Percentiles rank a stretch among this genome's conserved stretches.
phyloP scores from a whole-genome alignment of 2,888 invertebrate genomes.

The Sphinx pinastri region DNA sequence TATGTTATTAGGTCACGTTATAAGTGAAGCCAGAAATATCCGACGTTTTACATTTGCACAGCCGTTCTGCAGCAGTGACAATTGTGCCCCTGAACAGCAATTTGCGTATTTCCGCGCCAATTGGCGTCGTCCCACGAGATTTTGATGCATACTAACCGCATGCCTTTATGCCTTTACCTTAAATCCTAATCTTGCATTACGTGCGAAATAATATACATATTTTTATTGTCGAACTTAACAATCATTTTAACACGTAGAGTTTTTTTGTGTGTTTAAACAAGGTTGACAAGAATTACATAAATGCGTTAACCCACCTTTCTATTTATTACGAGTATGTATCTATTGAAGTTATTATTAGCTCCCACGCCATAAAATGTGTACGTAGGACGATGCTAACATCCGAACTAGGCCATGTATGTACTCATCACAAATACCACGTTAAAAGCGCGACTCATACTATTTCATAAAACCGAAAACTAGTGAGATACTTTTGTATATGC shows the following conservation, averaged over 20 bases:
- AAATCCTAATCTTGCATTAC: constrained; percentile 16
- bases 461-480: constrained; percentile 6
- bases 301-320: constrained; percentile 15
- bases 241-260: constrained; percentile 17
- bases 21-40: constrained; percentile 36
- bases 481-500: constrained; percentile 8
- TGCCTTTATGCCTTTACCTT: constrained; percentile 52
- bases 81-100: constrained; percentile 64
- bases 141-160: constrained; percentile 88
- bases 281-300: background rate
- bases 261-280: constrained; percentile 14
- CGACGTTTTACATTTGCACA: constrained; percentile 51
- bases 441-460: constrained; percentile 3
- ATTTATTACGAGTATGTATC: constrained; percentile 4
- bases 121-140: constrained; percentile 63
- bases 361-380: constrained; percentile 13
- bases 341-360: constrained; percentile 23
- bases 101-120: constrained; percentile 72
- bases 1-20: constrained; percentile 17
- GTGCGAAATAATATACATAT: background rate
- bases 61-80: constrained; percentile 48
- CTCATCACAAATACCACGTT: constrained; percentile 17
- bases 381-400: constrained; percentile 15
- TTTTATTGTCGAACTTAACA: constrained; percentile 19
- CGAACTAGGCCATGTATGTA: constrained; percentile 23